Percentiles rank a stretch among this genome's conserved stretches.
Conservation (phyloP, 1,140 invertebrate genomes). For the Drosophila ercepeae region DNA sequence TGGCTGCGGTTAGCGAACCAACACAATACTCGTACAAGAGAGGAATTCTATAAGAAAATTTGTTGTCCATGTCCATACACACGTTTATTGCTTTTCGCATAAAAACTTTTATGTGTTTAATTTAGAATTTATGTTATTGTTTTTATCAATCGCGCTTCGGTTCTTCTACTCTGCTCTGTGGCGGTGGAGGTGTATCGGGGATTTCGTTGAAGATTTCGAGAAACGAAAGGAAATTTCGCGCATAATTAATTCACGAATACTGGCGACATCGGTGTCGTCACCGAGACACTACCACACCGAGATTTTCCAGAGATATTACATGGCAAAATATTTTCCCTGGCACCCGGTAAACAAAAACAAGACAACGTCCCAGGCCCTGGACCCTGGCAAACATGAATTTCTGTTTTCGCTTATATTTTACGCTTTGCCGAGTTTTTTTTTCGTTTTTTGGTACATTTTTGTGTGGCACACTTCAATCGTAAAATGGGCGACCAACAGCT, state of each 20-base stretch:
- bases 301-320: slow-evolving; percentile 47
- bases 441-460: slow-evolving; percentile 38
- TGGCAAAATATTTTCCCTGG: slow-evolving; percentile 58
- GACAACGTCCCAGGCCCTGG: not conserved
- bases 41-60: slow-evolving; percentile 42
- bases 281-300: slow-evolving; percentile 6
- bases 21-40: no score
- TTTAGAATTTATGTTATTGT: slow-evolving; percentile 80
- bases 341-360: slow-evolving; percentile 48
- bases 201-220: slow-evolving; percentile 35
- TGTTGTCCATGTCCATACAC: slow-evolving; percentile 66
- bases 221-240: slow-evolving; percentile 39
- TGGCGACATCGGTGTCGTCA: slow-evolving; percentile 57
- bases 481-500: slow-evolving; percentile 64
- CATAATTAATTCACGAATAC: slow-evolving; percentile 63
- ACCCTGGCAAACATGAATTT: slow-evolving; percentile 32
- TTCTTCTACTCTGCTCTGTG: not conserved
- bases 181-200: slow-evolving; percentile 35
- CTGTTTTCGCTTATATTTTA: slow-evolving; percentile 13
- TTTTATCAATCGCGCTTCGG: slow-evolving; percentile 65
- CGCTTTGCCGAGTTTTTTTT: not conserved
- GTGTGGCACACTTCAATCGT: slow-evolving; percentile 74
- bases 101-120: slow-evolving; percentile 79
- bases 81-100: slow-evolving; percentile 71
- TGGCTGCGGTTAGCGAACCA: slow-evolving; percentile 5